Evolutionary conservation across 2,888 invertebrate genomes (phyloP).

Genomic region (Pterostichus niger): DNA sequence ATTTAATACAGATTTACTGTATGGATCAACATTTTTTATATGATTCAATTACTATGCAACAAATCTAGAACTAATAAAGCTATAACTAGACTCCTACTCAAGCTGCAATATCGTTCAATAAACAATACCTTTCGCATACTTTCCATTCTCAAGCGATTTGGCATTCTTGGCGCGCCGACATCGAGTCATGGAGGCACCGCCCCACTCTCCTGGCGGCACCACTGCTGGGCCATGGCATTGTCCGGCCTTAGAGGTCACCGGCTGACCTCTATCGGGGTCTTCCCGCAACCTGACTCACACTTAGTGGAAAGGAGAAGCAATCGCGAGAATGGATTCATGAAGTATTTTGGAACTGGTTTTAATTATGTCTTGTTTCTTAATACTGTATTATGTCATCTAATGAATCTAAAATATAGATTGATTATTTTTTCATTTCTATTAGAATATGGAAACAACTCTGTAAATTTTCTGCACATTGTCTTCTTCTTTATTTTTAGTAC

Average conservation of each 20-base stretch:
- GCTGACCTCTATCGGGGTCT: constrained; percentile 56
- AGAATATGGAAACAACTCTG: too few species aligned
- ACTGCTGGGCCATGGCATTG: constrained; percentile 15
- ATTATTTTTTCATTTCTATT: too few species aligned
- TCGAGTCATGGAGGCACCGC: background rate
- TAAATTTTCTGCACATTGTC: too few species aligned
- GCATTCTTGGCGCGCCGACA: constrained; percentile 4
- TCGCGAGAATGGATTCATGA: too few species aligned
- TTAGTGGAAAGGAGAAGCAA: too few species aligned
- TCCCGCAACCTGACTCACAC: constrained; percentile 40
- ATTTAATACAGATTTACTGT: too few species aligned
- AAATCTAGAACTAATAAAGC: background rate
- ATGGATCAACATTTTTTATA: background rate
- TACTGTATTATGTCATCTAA: too few species aligned
- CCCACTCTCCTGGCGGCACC: background rate
- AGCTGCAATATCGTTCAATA: background rate
- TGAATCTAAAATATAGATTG: too few species aligned
- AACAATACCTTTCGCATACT: constrained; percentile 10
- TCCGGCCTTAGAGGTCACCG: constrained; percentile 36
- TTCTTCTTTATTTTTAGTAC: too few species aligned
- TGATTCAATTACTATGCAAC: background rate
- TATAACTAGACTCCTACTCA: background rate
- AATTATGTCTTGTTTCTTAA: too few species aligned
- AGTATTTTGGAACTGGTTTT: too few species aligned
- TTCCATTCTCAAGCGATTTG: constrained; percentile 12